Evolutionary conservation across 2,113 vertebrate species (phyloP).

Genomic region (Ia io): DNA sequence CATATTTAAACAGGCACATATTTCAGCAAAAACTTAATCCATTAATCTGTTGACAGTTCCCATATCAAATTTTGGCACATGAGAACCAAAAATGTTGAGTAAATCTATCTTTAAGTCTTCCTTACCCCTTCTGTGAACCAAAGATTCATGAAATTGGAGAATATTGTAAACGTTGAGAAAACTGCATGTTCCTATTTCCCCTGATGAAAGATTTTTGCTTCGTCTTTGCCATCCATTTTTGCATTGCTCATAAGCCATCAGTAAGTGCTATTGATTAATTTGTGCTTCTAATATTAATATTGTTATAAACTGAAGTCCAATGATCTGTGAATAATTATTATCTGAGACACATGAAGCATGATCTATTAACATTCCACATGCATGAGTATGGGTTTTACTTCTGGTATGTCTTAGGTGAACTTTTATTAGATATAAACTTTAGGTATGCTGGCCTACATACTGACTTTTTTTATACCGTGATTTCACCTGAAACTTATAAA

Average conservation of each 20-base stretch:
- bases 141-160: neutral
- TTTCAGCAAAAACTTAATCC: neutral
- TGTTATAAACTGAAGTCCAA: neutral
- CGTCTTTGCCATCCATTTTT: neutral
- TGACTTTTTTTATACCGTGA: neutral
- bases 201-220: constrained; percentile 28
- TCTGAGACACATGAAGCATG: neutral
- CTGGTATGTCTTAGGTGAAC: neutral
- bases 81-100: neutral
- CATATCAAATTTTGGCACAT: neutral
- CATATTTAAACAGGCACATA: neutral
- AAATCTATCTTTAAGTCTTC: neutral
- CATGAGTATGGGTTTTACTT: neutral
- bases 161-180: neutral
- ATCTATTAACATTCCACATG: neutral
- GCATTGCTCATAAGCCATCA: neutral
- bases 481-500: constrained; percentile 5
- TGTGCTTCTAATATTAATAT: neutral
- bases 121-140: neutral
- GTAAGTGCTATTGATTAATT: constrained; percentile 13
- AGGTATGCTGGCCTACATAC: neutral
- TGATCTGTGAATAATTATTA: constrained; percentile 28
- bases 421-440: constrained; percentile 34
- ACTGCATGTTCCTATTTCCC: neutral
- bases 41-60: neutral